phyloP scores from a whole-genome alignment of 2,888 invertebrate species.

The Carcina quercana region DNA sequence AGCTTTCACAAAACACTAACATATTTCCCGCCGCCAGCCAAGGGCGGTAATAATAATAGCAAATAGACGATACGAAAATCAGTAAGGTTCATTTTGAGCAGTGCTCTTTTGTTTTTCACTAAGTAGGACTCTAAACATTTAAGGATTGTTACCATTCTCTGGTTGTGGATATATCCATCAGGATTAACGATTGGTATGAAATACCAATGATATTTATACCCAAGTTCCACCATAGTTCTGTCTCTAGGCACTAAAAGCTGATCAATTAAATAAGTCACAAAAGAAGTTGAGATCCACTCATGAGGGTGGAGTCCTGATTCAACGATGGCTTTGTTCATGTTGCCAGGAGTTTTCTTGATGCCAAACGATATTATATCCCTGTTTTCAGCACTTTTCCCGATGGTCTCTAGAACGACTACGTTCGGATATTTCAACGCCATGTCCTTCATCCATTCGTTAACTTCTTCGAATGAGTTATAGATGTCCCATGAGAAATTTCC shows the following conservation, averaged over 20 bases:
- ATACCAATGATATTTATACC: constrained; percentile 76
- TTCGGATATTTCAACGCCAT: constrained; percentile 51
- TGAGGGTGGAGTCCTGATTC: constrained; percentile 81
- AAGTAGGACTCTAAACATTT: not conserved
- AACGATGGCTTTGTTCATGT: constrained; percentile 53
- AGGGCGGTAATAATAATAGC: too few relatives aligned
- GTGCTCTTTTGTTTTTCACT: not conserved
- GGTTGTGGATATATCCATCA: constrained; percentile 77
- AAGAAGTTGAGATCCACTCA: constrained; percentile 81
- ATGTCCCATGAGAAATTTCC: constrained; percentile 56
- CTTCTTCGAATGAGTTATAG: constrained; percentile 75
- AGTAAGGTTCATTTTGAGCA: too few relatives aligned
- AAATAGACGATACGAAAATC: too few relatives aligned
- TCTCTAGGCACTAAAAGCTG: constrained; percentile 56
- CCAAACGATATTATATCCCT: constrained; percentile 44
- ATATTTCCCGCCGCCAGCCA: too few relatives aligned
- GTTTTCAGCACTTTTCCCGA: constrained; percentile 62
- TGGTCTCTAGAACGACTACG: constrained; percentile 35
- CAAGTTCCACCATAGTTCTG: constrained; percentile 39
- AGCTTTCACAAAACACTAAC: too few relatives aligned
- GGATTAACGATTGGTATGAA: constrained; percentile 83
- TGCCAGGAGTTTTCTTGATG: constrained; percentile 17
- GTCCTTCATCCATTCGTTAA: constrained; percentile 73
- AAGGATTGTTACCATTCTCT: constrained; percentile 16
- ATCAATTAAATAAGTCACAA: constrained; percentile 73